Percentiles rank a stretch among this genome's conserved stretches.
phyloP scores from a whole-genome alignment of 2,888 invertebrate genomes.

The Aricia artaxerxes region DNA sequence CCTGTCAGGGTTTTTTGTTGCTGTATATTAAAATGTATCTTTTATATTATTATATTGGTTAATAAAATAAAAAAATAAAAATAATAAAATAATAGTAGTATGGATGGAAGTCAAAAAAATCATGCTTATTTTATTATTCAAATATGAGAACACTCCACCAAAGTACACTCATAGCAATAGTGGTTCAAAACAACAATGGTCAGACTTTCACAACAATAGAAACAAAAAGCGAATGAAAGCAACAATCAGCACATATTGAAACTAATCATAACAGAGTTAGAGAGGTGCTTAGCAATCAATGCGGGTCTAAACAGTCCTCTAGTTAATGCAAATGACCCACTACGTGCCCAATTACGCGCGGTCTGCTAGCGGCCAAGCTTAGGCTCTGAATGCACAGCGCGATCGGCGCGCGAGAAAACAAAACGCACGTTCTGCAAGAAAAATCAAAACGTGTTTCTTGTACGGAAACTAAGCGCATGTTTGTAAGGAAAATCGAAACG shows the following conservation, averaged over 20 bases:
- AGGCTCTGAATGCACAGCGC: conserved; percentile 34
- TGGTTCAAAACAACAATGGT: background rate
- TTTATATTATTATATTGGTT: no score
- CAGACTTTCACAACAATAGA: background rate
- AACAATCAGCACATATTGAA: conserved; percentile 28
- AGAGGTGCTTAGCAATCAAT: conserved; percentile 45
- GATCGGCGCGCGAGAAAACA: background rate
- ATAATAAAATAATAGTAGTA: no score
- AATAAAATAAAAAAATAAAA: no score
- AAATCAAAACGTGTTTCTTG: background rate
- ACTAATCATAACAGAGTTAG: conserved; percentile 37
- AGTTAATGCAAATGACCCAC: conserved; percentile 53
- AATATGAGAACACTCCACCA: background rate
- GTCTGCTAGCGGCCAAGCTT: conserved; percentile 38
- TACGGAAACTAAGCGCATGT: background rate
- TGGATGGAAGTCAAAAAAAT: no score
- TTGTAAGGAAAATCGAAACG: no score
- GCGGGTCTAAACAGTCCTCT: conserved; percentile 51
- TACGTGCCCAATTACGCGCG: conserved; percentile 56
- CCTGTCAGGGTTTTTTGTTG: no score
- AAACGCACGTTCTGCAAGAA: background rate
- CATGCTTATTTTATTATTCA: background rate
- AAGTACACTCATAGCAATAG: background rate
- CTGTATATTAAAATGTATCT: no score
- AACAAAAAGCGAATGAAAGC: background rate